Evolutionary conservation across 2,797 vertebrate genomes (phyloP), one percentile per base, ranked within the genome.

Genomic region (Sebastes minor): DNA sequence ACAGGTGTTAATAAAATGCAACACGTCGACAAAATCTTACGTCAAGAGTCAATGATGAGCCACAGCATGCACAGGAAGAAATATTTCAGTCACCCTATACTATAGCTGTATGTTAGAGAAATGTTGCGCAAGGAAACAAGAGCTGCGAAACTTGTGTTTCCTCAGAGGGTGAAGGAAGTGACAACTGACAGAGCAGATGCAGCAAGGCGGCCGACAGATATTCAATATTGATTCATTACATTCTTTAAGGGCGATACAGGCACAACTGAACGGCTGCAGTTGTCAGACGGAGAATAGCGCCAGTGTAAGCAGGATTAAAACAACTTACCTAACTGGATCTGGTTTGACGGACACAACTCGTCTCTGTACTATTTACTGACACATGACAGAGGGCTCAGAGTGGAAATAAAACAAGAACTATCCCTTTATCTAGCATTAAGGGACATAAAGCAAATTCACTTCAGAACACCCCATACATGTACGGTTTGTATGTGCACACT

Each of bases 131-230:
- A 92, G 85, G 84, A 91, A 91, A 92, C 60, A 83, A 84, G 87
- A 92, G 87, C 91, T 92, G 91, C 83, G 89, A 92, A 92, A 92
- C 90, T 78, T 82, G 80, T 74, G 80, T 86, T 89, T 89, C 88
- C 81, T 88, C 81, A 87, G 78, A 67, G 65, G 62, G 59, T 65
- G 84, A 88, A 88, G 91, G 91, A 93, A 90, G 90, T 89, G 86
- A 91, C 92, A 94, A 94, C 92, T 91, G 92, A 91, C 89, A 20
- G 84, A 85, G 81, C 91, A 91, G 87, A 93, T 89, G 86, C 78
- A 83, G 88, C 6, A 55, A 85, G 76, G 77, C 83, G 59, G 87
- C 72, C 61, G 78, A 86, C 85, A 86, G 89, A 91, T 89, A 90
- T 62, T 91, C 91, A 91, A 89, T 93, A 92, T 88, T 89, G 90